Base-by-base conservation (phyloP, 2,888 invertebrate genomes). In the Eupeodes latifasciatus region DNA sequence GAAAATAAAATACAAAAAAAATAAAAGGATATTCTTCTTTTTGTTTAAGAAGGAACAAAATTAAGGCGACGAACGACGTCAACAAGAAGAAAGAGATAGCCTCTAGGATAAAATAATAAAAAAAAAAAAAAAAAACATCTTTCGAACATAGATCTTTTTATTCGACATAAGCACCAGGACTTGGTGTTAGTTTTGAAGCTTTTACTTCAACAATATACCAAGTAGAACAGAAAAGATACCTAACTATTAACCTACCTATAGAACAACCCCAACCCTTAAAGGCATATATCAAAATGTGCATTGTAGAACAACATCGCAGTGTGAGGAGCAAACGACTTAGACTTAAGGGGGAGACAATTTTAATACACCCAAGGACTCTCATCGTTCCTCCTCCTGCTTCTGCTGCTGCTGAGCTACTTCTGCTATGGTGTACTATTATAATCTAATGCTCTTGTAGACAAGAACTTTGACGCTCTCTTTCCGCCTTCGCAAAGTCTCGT, bases 361-460 rank as follows among this genome's bases (percentile, higher is more conserved):
- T 47, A 61, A 27, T 5, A 12, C 12, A 36, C 36, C 47, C 74
- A 78, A 77, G 69, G 81, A 78, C 81, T 75, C 59, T 81, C 59
- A 76, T 83, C 5, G 14, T 5, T 19, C 47, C 27, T 36, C 6
- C 44, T 44, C 7, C 44, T 10, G 44, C 44, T 44, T 1, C 44
- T 10, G 44, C 44, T 44, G 7, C 44, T 44, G 44, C 44, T 62
- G 36, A 6, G 11, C 47, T 47, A 12, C 47, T 64, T 16, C 71
- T 69, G 34, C 59, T 59, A 59, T 72, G 72, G 47, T 72, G 59
- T 72, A 72, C 75, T 81, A 78, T 88, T 88, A 88, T 88, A 85
- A 88, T 88, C 88, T 85, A 85, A 88, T 88, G 81, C 81, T 75
- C 85, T 88, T 88, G 88, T 88, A 85, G 88, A 88, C 88, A 88